phyloP scores from a whole-genome alignment of 2,113 vertebrate species.

The Dipodomys spectabilis region DNA sequence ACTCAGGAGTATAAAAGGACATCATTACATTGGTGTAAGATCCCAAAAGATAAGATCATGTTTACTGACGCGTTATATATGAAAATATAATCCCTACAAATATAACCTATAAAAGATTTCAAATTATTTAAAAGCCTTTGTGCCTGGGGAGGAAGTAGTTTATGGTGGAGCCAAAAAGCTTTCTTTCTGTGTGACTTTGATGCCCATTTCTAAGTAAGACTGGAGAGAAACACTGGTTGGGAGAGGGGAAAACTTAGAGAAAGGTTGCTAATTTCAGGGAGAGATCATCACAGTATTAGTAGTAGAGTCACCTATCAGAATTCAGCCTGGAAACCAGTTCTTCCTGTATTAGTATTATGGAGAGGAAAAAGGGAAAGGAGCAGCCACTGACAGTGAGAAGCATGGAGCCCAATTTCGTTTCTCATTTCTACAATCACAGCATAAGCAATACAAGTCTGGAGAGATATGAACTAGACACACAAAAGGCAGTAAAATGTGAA shows the following conservation, averaged over 20 bases:
- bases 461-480: too few species aligned
- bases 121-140: conserved; percentile 69
- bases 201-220: background rate
- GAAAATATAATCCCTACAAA: conserved; percentile 61
- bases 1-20: conserved; percentile 15
- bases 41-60: conserved; percentile 40
- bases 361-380: background rate
- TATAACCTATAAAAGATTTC: conserved; percentile 39
- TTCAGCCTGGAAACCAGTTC: background rate
- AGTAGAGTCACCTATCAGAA: background rate
- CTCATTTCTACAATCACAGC: too few species aligned
- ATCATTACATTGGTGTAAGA: conserved; percentile 23
- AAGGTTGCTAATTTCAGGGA: background rate
- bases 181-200: conserved; percentile 60
- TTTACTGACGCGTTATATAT: conserved; percentile 52
- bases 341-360: background rate
- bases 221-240: background rate
- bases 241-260: background rate
- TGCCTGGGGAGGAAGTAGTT: conserved; percentile 39
- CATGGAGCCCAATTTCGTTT: too few species aligned
- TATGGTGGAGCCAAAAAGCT: conserved; percentile 18
- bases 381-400: background rate
- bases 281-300: background rate
- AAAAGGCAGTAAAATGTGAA: too few species aligned
- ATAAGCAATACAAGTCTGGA: too few species aligned